Evolutionary conservation across 2,888 invertebrate species (phyloP).

Genomic region (Lithophane semibrunnea): DNA sequence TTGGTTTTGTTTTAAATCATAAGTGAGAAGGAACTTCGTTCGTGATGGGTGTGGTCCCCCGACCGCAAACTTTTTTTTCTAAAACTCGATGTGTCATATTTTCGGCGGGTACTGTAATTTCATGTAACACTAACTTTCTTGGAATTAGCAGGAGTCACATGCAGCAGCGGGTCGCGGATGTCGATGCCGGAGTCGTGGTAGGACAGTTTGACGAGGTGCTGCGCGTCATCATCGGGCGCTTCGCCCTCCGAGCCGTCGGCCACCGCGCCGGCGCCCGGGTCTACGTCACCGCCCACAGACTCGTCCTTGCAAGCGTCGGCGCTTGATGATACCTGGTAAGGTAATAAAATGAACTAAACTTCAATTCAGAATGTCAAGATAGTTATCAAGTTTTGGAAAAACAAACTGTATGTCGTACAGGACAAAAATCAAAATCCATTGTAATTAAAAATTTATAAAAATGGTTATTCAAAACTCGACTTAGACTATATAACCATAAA

Average conservation of each 20-base stretch:
- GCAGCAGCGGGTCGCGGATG: slow-evolving; percentile 94
- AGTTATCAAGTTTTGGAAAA: background rate
- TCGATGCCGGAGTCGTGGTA: slow-evolving; percentile 98
- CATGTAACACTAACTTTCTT: slow-evolving; percentile 89
- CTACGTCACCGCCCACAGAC: slow-evolving; percentile 68
- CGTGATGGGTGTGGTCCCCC: background rate
- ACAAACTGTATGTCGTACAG: background rate
- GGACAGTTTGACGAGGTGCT: slow-evolving; percentile 94
- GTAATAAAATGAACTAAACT: slow-evolving; percentile 8
- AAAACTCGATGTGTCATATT: background rate
- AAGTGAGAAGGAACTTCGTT: background rate
- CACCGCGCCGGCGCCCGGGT: slow-evolving; percentile 66
- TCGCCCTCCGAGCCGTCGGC: slow-evolving; percentile 76
- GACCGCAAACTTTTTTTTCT: background rate
- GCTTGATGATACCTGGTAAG: slow-evolving; percentile 82
- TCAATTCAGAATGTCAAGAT: slow-evolving; percentile 6
- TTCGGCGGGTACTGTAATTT: background rate
- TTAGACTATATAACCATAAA: background rate
- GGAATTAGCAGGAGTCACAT: slow-evolving; percentile 91
- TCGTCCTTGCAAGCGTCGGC: slow-evolving; percentile 77
- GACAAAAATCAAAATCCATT: background rate
- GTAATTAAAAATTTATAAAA: background rate
- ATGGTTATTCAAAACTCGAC: background rate
- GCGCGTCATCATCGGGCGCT: slow-evolving; percentile 76
- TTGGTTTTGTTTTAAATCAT: background rate